These are phyloP conservation scores for Thysanoteuthis rhombus DNA, from an alignment of 2,888 invertebrate genomes.

Conservation along the genomic window DNA sequence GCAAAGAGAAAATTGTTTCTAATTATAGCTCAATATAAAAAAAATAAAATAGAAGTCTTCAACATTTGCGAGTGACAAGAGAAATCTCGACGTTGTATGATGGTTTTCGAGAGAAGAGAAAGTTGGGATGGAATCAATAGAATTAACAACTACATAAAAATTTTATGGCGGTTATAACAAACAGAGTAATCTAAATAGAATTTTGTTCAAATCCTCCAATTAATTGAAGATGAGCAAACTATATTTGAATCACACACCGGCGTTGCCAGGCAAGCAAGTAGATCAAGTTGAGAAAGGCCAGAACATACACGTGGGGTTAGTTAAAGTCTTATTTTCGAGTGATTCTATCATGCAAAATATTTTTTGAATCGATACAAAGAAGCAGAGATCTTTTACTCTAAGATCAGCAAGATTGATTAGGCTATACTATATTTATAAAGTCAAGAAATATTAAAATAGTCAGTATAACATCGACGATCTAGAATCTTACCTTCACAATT, in stretches of 20 bases:
- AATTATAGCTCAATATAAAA: no score
- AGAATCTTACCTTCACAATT: slow-evolving; percentile 18
- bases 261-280: background rate
- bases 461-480: background rate
- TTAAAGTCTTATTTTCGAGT: background rate
- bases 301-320: background rate
- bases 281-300: background rate
- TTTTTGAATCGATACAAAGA: background rate
- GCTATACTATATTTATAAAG: background rate
- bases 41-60: no score
- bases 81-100: no score
- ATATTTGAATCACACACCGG: slow-evolving; percentile 14
- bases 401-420: background rate
- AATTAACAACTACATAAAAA: background rate
- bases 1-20: no score
- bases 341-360: background rate
- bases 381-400: background rate
- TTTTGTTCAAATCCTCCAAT: background rate
- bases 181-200: background rate
- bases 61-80: no score
- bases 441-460: background rate
- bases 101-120: no score
- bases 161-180: background rate
- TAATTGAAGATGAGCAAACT: background rate
- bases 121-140: no score